Evolutionary conservation across 2,113 vertebrate species (phyloP), one percentile per base, ranked within the genome.

Genomic region (Tricholaema leucomelas): DNA sequence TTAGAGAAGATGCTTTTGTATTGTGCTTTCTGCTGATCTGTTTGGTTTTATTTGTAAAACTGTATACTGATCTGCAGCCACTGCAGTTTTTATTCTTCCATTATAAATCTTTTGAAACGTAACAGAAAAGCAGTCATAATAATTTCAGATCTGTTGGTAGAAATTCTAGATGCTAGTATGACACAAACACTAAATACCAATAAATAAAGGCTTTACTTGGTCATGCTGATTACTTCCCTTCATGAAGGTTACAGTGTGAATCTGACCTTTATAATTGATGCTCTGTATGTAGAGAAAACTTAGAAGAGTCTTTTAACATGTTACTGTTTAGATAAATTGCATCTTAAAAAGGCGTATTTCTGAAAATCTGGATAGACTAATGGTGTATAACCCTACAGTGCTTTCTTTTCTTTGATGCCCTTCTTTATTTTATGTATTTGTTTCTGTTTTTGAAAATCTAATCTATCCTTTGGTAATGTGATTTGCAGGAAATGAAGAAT

Each of bases 401-500:
- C 20, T 77, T 78, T 85, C 12, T 74, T 90, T 55, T 78, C 15
- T 69, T 75, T 88, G 44, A n/a, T 66, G 9, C 7, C 46, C 54
- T 63, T 67, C 52, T 84, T 67, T 4, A 48, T 63, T 76, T 79
- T 88, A 38, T 69, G 2, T 67, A 35, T 81, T 86, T 85, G 30
- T 81, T 14, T 60, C 15, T 56, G 55, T 58, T 95, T 91, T 77
- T 35, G 12, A 85, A 94, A 90, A 92, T 84, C 54, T 72, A 61
- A 73, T 92, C 67, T 83, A 11, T 91, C n/a, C 55, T 74, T 83
- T 78, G n/a, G 27, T 81, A 95, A 86, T 59, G 20, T 67, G 50
- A 71, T 14, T 2, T 87, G 36, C 76, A 79, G 55, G 69, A 95
- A 91, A 91, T 73, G 18, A 91, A 81, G 84, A 92, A 90, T 64